Conservation (phyloP, 2,797 vertebrate species). For the Artibeus lituratus region DNA sequence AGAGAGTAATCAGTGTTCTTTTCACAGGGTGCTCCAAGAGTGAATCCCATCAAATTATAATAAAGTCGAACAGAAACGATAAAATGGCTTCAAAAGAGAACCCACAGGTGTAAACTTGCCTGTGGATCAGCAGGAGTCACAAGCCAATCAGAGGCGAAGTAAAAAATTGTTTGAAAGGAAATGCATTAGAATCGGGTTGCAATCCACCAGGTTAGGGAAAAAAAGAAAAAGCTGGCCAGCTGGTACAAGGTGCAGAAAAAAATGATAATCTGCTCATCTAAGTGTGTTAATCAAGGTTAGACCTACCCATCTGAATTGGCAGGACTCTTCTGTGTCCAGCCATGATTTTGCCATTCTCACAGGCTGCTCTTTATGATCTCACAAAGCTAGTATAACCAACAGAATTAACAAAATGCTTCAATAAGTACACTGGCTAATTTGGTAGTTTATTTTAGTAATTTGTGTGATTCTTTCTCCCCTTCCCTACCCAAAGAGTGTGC, state of each 20-base stretch:
- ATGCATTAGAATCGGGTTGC: conserved; percentile 48
- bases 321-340: neutral
- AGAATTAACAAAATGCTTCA: neutral
- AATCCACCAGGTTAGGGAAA: neutral
- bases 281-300: neutral
- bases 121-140: conserved; percentile 65
- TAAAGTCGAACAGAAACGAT: conserved; percentile 56
- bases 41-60: conserved; percentile 74
- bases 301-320: neutral
- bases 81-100: conserved; percentile 66
- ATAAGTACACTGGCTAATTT: neutral
- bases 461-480: neutral
- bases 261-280: neutral
- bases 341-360: neutral
- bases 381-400: neutral
- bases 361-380: neutral
- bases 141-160: conserved; percentile 68
- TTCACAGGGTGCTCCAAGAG: conserved; percentile 68
- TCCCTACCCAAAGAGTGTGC: neutral
- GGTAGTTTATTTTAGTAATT: neutral
- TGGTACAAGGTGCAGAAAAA: neutral
- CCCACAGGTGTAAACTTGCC: conserved; percentile 55
- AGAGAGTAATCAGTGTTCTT: conserved; percentile 68
- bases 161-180: conserved; percentile 52
- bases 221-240: neutral